A percentile compares a stretch with the other conserved stretches of the same genome.
Conservation (phyloP, 2,888 invertebrate genomes). For the Encarsia formosa region DNA sequence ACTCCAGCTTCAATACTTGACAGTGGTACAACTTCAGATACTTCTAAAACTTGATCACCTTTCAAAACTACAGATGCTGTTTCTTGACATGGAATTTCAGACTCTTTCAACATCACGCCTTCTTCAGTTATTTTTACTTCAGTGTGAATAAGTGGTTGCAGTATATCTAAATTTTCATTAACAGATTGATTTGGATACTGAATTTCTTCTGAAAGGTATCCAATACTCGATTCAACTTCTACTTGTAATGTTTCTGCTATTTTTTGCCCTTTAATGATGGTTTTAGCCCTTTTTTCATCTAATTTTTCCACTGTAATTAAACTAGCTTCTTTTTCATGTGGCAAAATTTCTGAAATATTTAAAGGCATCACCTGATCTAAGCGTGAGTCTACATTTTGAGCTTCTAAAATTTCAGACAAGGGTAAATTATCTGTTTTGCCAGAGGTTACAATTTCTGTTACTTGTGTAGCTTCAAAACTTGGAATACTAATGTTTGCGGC, state of each 20-base stretch:
- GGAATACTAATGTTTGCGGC: conserved; percentile 43
- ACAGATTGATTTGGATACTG: conserved; percentile 29
- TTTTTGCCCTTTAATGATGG: conserved; percentile 42
- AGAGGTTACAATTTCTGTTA: conserved; percentile 36
- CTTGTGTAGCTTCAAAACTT: conserved; percentile 41
- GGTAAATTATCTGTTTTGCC: conserved; percentile 34
- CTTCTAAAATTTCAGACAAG: conserved; percentile 31
- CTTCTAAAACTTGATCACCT: conserved; percentile 38
- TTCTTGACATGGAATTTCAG: conserved; percentile 23
- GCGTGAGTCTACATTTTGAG: conserved; percentile 33
- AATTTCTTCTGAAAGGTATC: conserved; percentile 37
- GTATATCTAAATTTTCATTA: conserved; percentile 26
- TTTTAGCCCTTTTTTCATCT: conserved; percentile 16
- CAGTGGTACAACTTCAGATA: conserved; percentile 31
- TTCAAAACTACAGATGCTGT: conserved; percentile 33
- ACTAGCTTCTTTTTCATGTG: conserved; percentile 36
- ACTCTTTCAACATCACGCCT: conserved; percentile 15
- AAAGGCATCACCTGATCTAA: conserved; percentile 38
- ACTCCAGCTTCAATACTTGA: conserved; percentile 20
- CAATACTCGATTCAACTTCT: conserved; percentile 47
- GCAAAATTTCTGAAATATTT: conserved; percentile 36
- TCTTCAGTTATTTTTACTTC: conserved; percentile 13
- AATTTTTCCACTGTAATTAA: conserved; percentile 19
- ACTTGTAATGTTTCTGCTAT: conserved; percentile 55
- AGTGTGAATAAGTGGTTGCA: conserved; percentile 18